These are phyloP conservation scores for Caenorhabditis sp. DNA, from an alignment of 2,888 invertebrate genomes.

Conservation along the genomic window DNA sequence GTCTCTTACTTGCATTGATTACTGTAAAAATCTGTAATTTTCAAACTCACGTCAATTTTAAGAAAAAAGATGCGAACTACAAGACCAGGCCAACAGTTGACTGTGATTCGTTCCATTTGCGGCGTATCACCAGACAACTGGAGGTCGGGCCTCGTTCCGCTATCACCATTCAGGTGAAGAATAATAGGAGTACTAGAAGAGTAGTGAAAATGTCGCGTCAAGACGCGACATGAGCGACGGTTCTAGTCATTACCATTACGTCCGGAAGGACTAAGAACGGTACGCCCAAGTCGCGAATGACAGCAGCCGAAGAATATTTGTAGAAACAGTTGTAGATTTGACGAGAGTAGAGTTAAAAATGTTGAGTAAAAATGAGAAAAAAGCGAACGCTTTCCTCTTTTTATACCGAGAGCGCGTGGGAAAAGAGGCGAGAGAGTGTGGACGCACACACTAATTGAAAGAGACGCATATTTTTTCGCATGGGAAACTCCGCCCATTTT, in stretches of 20 bases:
- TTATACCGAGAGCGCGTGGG: constrained; percentile 26
- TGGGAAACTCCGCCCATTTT: constrained; percentile 42
- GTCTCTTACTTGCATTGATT: too few species aligned
- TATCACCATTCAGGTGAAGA: not conserved
- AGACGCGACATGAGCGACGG: constrained; percentile 28
- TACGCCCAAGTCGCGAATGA: constrained; percentile 23
- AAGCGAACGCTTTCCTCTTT: constrained; percentile 7
- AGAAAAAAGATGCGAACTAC: not conserved
- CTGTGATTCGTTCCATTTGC: constrained; percentile 47
- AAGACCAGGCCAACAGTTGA: constrained; percentile 50
- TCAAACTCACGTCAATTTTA: not conserved
- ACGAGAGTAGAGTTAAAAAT: not conserved
- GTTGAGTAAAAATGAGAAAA: constrained; percentile 7
- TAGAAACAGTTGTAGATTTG: not conserved
- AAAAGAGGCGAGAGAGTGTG: constrained; percentile 26
- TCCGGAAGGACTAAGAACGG: constrained; percentile 32
- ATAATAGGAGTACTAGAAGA: constrained; percentile 3
- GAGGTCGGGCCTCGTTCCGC: constrained; percentile 11
- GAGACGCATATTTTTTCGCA: constrained; percentile 15
- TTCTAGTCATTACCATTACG: constrained; percentile 41
- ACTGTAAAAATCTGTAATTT: not conserved
- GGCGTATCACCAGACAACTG: constrained; percentile 53
- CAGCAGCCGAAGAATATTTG: not conserved
- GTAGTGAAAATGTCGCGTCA: constrained; percentile 3
- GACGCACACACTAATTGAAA: not conserved